Evolutionary conservation across 2,888 invertebrate genomes (phyloP).

Genomic region (Rotaria macrura): DNA sequence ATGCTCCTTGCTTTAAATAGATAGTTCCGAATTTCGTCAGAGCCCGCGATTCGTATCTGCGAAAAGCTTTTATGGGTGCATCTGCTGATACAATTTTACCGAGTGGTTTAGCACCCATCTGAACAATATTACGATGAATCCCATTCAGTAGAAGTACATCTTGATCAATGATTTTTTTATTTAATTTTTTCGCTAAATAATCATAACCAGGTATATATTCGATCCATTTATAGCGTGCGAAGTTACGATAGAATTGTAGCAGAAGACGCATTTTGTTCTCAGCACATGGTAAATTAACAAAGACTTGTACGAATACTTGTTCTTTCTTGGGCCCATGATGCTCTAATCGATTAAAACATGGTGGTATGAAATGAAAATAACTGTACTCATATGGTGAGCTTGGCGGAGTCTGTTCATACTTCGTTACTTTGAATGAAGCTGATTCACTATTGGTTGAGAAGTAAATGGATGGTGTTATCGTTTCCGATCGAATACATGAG

Average conservation of each 20-base stretch:
- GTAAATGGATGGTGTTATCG: background rate
- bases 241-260: background rate
- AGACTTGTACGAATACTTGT: background rate
- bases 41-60: background rate
- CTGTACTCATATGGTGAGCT: background rate
- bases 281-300: background rate
- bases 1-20: background rate
- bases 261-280: background rate
- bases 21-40: background rate
- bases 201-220: conserved; percentile 13
- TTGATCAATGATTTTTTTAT: background rate
- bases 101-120: background rate
- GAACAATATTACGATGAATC: background rate
- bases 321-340: background rate
- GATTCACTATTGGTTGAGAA: background rate
- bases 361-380: background rate
- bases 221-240: background rate
- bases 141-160: background rate
- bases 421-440: background rate
- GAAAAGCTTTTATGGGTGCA: background rate
- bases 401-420: background rate
- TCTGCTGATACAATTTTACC: background rate
- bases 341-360: background rate
- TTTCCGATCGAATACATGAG: background rate
- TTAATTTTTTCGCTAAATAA: background rate